Base-by-base conservation (phyloP, 2,113 vertebrate genomes). In the Atherinomorus stipes region DNA sequence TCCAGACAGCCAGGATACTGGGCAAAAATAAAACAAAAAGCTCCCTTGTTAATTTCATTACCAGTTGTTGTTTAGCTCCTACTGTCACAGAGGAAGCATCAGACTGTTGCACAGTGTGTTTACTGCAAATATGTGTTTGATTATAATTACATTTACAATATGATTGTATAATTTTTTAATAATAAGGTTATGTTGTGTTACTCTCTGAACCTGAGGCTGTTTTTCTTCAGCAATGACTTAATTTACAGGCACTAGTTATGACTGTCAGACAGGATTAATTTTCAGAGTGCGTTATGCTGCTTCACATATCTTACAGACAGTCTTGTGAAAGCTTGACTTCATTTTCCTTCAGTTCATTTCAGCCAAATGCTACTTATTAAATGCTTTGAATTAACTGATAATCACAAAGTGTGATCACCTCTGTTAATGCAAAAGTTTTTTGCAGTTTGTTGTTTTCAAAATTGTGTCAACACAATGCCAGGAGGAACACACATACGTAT, bases 31-130 rank as follows among this genome's bases (percentile, higher is more conserved):
- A 73, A 81, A 74, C 56, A 85, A 76, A 85, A 81, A 44, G 51
- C 78, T 77, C 60, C 71, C 63, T 62, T 79, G 84, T 87, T 84
- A 75, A 58, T 83, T 82, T 65, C 56, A 83, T 87, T 91, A 79
- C 63, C 49, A 71, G 63, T 81, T 85, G 74, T 42, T 64, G 49
- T 62, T 75, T 23, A 61, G 49, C 65, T 67, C 64, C 68, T 69
- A 59, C 66, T 73, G 69, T 85, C 76, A 70, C 86, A 54, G 71
- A 84, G 73, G 70, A 84, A 74, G 75, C 87, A 83, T 83, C 76
- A 83, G 57, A 78, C 66, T 7, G 90, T 81, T 88, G 65, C 70
- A 71, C 70, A 45, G 50, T 66, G 70, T 49, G 72, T 76, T 79
- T 72, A 47, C 56, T 78, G 81, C 78, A 85, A 84, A 86, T 77